Evolutionary conservation across 35 echinoderm and acorn worm species (phyloP).

Genomic region (Acanthaster planci): DNA sequence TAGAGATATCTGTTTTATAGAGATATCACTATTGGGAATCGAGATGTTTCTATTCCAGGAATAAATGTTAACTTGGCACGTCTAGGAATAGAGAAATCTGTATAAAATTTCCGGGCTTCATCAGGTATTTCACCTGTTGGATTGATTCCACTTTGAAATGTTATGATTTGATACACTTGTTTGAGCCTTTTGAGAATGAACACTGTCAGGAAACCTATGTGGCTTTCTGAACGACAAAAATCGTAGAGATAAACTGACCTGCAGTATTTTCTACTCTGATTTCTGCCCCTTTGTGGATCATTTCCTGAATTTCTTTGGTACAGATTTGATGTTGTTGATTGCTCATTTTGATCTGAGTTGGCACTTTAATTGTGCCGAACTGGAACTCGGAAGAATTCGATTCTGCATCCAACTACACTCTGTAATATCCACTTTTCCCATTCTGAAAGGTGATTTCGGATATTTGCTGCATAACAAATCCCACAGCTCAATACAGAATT

Average conservation of each 20-base stretch:
- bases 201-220: constrained; percentile 14
- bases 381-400: constrained; percentile 26
- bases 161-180: constrained; percentile 8
- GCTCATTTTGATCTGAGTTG: constrained; percentile 15
- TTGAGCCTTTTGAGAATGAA: no score
- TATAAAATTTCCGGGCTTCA: constrained; percentile 25
- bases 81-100: no score
- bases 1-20: no score
- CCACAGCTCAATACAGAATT: constrained; percentile 2
- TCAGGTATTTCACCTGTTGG: background rate
- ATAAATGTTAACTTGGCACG: no score
- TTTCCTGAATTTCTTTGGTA: constrained; percentile 43
- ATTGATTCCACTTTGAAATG: constrained; percentile 50
- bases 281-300: background rate
- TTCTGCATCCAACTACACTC: no score
- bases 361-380: constrained; percentile 23
- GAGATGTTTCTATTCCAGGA: no score
- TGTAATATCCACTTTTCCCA: constrained; percentile 26
- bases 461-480: constrained; percentile 27
- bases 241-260: constrained; percentile 35
- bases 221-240: constrained; percentile 35
- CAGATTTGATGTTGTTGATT: background rate
- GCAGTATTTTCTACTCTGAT: background rate
- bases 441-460: no score
- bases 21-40: no score